A percentile compares a stretch with the other conserved stretches of the same genome.
phyloP scores from a whole-genome alignment of 2,113 vertebrate species.

The Sylvilagus bachmani region DNA sequence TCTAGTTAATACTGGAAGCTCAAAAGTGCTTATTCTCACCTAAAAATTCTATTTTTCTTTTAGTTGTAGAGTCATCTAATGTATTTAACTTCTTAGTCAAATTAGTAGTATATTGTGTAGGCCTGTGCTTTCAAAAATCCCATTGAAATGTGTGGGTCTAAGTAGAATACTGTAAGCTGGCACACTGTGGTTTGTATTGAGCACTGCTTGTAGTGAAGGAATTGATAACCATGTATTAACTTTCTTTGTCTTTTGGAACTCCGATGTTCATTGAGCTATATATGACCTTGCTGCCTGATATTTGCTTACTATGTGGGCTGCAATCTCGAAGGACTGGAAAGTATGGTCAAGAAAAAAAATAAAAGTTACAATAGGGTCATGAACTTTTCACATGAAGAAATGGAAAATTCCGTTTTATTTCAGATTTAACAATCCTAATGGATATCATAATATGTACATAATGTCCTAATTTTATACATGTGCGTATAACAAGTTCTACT shows the following conservation, averaged over 20 bases:
- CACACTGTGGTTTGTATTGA: not conserved
- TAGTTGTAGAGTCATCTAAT: not conserved
- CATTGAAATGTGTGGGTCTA: not conserved
- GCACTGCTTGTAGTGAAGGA: not conserved
- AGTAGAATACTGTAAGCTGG: not conserved
- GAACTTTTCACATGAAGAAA: constrained; percentile 21
- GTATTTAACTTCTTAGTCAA: not conserved
- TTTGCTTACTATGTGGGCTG: not conserved
- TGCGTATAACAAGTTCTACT: constrained; percentile 16
- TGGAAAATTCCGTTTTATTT: constrained; percentile 28
- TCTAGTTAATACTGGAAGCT: not conserved
- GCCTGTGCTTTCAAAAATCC: not conserved
- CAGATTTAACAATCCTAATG: constrained; percentile 40
- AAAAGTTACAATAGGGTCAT: constrained; percentile 25
- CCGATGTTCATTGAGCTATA: not conserved
- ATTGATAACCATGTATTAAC: not conserved
- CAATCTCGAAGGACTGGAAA: constrained; percentile 13
- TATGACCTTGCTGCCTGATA: not conserved
- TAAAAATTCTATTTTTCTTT: not conserved
- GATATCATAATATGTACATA: constrained; percentile 44
- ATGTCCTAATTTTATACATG: constrained; percentile 1
- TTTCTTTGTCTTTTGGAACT: constrained; percentile 14
- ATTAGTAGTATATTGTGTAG: not conserved
- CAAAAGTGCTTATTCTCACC: not conserved
- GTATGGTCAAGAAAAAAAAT: constrained; percentile 36